Evolutionary conservation across 2,113 vertebrate genomes (phyloP).

Genomic region (Prionailurus bengalensis): DNA sequence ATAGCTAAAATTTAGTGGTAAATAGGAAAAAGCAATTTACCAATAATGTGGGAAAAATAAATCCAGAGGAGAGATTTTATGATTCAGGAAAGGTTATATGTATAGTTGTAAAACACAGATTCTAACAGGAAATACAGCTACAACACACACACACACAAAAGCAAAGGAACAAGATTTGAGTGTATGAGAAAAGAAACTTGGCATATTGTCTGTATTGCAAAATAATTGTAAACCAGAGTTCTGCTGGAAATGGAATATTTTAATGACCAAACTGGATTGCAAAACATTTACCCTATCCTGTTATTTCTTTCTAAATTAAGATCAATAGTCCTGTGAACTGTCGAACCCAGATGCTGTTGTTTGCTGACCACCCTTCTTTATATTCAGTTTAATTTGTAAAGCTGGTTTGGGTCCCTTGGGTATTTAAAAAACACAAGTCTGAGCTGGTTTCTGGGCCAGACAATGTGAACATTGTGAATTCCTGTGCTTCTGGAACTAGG

Average conservation of each 20-base stretch:
- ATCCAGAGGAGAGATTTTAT: not conserved
- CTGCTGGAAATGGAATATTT: constrained; percentile 2
- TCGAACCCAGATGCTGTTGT: not conserved
- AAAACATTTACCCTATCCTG: not conserved
- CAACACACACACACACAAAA: not conserved
- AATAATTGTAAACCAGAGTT: not conserved
- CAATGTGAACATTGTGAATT: not conserved
- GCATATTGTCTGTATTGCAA: not conserved
- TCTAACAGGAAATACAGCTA: not conserved
- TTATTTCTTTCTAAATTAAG: constrained; percentile 29
- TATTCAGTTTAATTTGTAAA: not conserved
- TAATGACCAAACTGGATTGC: not conserved
- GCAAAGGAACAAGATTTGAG: constrained; percentile 23
- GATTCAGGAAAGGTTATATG: not conserved
- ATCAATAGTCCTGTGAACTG: not conserved
- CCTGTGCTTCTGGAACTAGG: not conserved
- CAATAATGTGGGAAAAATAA: not conserved
- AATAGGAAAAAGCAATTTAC: constrained; percentile 8
- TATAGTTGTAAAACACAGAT: constrained; percentile 25
- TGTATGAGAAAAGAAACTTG: not conserved
- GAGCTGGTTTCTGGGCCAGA: not conserved
- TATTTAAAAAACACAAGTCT: not conserved
- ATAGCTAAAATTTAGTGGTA: constrained; percentile 39
- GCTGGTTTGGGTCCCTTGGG: not conserved
- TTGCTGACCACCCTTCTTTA: not conserved